phyloP scores from a whole-genome alignment of 2,113 vertebrate genomes.

The Chloebia gouldiae region DNA sequence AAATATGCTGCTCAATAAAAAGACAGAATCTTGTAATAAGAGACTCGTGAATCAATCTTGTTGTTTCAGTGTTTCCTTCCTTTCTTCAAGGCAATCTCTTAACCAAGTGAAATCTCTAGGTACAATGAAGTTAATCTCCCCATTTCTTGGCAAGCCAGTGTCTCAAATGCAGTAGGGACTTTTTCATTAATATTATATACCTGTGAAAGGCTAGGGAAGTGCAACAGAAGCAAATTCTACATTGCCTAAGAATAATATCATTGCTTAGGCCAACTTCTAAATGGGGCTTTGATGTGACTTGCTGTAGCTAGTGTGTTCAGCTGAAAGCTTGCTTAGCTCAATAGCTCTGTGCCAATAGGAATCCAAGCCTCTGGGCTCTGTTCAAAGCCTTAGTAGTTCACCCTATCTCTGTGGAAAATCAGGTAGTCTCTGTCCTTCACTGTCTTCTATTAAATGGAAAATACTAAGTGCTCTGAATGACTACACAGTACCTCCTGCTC shows the following conservation, averaged over 20 bases:
- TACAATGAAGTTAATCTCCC: neutral
- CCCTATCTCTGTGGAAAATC: neutral
- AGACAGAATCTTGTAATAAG: slow-evolving; percentile 15
- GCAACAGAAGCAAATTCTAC: neutral
- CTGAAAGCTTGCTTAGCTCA: neutral
- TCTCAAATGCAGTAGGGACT: neutral
- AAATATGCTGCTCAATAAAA: slow-evolving; percentile 27
- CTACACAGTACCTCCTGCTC: neutral
- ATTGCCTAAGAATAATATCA: neutral
- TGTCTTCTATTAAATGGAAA: neutral
- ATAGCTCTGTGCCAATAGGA: neutral
- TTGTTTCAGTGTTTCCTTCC: neutral
- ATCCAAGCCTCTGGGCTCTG: neutral
- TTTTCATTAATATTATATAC: neutral
- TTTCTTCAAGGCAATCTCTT: neutral
- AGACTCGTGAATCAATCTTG: slow-evolving; percentile 33
- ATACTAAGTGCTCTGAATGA: neutral
- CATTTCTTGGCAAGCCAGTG: neutral
- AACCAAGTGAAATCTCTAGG: slow-evolving; percentile 5
- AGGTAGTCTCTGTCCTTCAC: neutral
- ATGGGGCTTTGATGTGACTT: neutral
- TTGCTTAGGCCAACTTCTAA: neutral
- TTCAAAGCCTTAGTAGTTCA: neutral
- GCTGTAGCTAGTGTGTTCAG: neutral
- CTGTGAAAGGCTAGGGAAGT: neutral